Conservation (phyloP, 2,113 vertebrate genomes). For the Spheniscus mendiculus region DNA sequence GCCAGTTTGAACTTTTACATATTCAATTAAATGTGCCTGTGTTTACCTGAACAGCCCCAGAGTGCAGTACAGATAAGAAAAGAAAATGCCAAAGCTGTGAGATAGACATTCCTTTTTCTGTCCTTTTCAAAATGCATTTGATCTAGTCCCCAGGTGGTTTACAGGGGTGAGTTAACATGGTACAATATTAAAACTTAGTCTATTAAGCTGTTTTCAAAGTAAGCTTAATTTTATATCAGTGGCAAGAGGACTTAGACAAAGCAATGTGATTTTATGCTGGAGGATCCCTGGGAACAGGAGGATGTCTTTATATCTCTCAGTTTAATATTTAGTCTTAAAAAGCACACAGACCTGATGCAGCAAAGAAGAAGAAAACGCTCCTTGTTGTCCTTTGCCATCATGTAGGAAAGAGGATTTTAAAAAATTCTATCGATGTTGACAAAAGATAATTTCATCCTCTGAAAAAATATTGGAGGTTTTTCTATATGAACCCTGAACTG, state of each 20-base stretch:
- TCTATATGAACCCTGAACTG: not conserved
- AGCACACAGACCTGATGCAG: no score
- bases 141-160: not conserved
- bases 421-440: not conserved
- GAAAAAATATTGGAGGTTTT: not conserved
- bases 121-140: not conserved
- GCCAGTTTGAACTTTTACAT: not conserved
- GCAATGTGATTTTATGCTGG: not conserved
- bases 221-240: not conserved
- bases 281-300: not conserved
- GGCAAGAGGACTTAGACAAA: not conserved
- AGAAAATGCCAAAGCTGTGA: slow-evolving; percentile 5
- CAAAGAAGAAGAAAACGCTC: not conserved
- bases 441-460: not conserved
- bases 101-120: not conserved
- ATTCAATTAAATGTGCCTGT: not conserved
- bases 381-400: not conserved
- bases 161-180: not conserved
- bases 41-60: not conserved
- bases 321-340: not conserved
- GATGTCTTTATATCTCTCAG: not conserved
- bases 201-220: not conserved
- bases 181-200: not conserved
- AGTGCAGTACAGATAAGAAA: not conserved
- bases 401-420: not conserved